These are phyloP conservation scores for Carassius gibelio DNA, from an alignment of 2,113 vertebrate genomes.

Conservation along the genomic window DNA sequence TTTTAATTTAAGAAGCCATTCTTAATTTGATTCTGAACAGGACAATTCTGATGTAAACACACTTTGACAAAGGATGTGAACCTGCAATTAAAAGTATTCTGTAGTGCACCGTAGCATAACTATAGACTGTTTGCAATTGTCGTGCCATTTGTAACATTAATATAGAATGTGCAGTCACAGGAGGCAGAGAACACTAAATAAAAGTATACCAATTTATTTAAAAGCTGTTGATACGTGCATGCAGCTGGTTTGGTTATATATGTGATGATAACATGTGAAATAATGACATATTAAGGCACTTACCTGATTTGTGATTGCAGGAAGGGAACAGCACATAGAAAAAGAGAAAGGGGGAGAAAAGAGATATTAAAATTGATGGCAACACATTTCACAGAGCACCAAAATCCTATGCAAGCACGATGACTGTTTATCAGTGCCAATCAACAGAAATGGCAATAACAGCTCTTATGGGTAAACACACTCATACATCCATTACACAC, in stretches of 20 bases:
- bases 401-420: not conserved
- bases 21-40: not conserved
- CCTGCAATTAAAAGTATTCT: too few species aligned
- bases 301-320: slow-evolving; percentile 56
- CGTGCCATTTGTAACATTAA: not conserved
- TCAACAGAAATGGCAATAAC: slow-evolving; percentile 2
- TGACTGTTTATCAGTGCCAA: not conserved
- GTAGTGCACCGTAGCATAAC: not conserved
- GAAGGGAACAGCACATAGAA: slow-evolving; percentile 37
- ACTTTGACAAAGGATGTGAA: too few species aligned
- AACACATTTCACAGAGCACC: not conserved
- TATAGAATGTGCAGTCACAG: not conserved
- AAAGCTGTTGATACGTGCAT: not conserved
- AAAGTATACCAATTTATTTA: not conserved
- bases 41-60: not conserved
- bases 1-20: not conserved
- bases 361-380: not conserved
- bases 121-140: not conserved
- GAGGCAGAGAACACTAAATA: not conserved
- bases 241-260: not conserved
- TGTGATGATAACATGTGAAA: not conserved
- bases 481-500: not conserved
- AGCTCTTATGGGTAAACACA: slow-evolving; percentile 27
- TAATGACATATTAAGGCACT: slow-evolving; percentile 46
- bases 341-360: slow-evolving; percentile 18